phyloP scores from a whole-genome alignment of 2,888 invertebrate species.

The Platypus cylindrus region DNA sequence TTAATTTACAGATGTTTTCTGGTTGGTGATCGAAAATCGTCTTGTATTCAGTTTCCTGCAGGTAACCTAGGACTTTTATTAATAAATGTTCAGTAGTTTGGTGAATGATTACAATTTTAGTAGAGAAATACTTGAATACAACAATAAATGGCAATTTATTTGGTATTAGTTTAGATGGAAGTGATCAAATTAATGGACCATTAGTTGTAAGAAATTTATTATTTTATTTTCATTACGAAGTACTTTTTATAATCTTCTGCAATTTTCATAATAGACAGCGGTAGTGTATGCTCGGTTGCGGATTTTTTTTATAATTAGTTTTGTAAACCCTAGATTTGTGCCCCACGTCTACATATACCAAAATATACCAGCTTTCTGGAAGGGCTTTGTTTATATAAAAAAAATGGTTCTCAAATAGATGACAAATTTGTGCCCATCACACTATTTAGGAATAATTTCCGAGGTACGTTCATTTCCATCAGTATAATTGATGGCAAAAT shows the following conservation, averaged over 20 bases:
- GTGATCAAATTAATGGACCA: constrained; percentile 11
- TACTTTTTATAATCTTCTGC: too few relatives aligned
- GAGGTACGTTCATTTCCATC: too few relatives aligned
- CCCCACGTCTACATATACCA: constrained; percentile 10
- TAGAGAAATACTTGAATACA: too few relatives aligned
- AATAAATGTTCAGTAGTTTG: too few relatives aligned
- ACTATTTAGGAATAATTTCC: constrained; percentile 5
- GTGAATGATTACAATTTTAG: too few relatives aligned
- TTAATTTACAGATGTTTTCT: constrained; percentile 13
- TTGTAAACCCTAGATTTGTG: too few relatives aligned
- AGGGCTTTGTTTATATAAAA: constrained; percentile 15
- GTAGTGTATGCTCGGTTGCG: too few relatives aligned
- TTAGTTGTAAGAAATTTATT: constrained; percentile 20
- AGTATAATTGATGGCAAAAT: too few relatives aligned
- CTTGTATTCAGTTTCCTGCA: constrained; percentile 8
- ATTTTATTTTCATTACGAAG: too few relatives aligned
- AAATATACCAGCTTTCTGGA: constrained; percentile 7
- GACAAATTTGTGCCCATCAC: background rate
- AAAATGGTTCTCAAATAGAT: constrained; percentile 9
- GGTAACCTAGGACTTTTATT: constrained; percentile 4
- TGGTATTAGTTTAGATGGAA: constrained; percentile 18
- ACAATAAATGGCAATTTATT: constrained; percentile 21
- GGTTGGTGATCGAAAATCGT: constrained; percentile 5
- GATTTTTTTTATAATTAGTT: too few relatives aligned
- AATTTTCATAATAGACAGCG: too few relatives aligned